Conservation (phyloP, 2,113 vertebrate genomes). For the Morone saxatilis region DNA sequence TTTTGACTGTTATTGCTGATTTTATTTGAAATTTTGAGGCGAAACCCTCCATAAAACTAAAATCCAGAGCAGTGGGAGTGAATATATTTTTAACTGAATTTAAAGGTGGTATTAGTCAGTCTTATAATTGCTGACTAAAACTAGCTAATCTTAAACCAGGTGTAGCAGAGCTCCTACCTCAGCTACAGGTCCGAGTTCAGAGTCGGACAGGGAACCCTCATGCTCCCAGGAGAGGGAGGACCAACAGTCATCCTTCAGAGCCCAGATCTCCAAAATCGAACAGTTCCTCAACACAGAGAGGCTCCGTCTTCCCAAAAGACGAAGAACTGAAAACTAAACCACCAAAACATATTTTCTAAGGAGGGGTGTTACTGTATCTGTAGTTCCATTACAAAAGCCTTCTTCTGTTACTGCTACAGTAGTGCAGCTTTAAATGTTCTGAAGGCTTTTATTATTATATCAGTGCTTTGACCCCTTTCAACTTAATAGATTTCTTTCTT, state of each 20-base stretch:
- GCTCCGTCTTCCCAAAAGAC: slow-evolving; percentile 71
- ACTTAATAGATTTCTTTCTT: neutral
- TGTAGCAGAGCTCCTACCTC: slow-evolving; percentile 20
- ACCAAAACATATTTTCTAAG: neutral
- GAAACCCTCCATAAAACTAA: neutral
- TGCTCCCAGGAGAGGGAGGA: slow-evolving; percentile 65
- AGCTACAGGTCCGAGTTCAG: slow-evolving; percentile 8
- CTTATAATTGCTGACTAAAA: neutral
- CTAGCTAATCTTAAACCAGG: slow-evolving; percentile 9
- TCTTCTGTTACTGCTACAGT: neutral
- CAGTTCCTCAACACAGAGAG: slow-evolving; percentile 74
- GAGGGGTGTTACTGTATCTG: neutral
- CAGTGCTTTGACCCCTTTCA: neutral
- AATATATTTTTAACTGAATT: neutral
- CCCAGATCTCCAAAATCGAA: slow-evolving; percentile 79
- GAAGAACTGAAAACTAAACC: slow-evolving; percentile 42
- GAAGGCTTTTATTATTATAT: neutral
- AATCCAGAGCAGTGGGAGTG: neutral
- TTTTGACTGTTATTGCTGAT: neutral
- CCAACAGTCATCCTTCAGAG: slow-evolving; percentile 73
- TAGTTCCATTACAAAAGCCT: neutral
- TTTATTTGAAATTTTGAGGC: neutral
- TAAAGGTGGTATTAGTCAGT: neutral
- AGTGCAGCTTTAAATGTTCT: neutral
- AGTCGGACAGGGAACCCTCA: slow-evolving; percentile 5